Evolutionary conservation across 2,888 invertebrate species (phyloP).

Genomic region (Cephus rjabovi): DNA sequence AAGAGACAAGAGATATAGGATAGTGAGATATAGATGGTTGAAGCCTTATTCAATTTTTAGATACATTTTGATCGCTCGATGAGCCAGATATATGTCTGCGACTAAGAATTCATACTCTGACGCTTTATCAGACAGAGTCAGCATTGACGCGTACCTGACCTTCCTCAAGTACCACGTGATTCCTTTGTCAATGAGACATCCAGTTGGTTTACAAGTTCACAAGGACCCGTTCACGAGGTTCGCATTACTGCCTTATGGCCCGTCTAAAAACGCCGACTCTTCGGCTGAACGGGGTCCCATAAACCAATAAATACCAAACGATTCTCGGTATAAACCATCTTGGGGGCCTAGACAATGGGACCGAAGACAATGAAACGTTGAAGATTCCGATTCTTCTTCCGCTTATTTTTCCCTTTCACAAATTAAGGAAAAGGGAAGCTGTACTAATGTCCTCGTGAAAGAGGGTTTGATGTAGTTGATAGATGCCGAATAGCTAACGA

Average conservation of each 20-base stretch:
- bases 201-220: not conserved
- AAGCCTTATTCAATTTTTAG: conserved; percentile 11
- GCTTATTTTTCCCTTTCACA: not conserved
- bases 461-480: not conserved
- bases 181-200: not conserved
- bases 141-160: not conserved
- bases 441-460: not conserved
- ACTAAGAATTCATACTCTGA: not conserved
- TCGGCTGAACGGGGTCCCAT: conserved; percentile 28
- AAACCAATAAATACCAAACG: conserved; percentile 41
- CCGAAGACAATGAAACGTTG: not conserved
- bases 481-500: not conserved
- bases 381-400: not conserved
- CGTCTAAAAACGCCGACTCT: not conserved
- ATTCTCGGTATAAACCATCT: conserved; percentile 18
- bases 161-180: not conserved
- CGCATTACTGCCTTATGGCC: not conserved
- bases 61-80: not conserved
- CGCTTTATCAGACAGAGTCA: not conserved
- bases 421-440: not conserved
- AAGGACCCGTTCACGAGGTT: not conserved
- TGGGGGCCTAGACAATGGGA: not conserved
- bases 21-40: not conserved
- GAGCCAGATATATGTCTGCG: not conserved
- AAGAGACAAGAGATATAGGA: conserved; percentile 9